Percentiles rank a stretch among this genome's conserved stretches.
These are phyloP conservation scores for Hyles euphorbiae DNA, from an alignment of 1,140 invertebrate genomes.

Conservation along the genomic window DNA sequence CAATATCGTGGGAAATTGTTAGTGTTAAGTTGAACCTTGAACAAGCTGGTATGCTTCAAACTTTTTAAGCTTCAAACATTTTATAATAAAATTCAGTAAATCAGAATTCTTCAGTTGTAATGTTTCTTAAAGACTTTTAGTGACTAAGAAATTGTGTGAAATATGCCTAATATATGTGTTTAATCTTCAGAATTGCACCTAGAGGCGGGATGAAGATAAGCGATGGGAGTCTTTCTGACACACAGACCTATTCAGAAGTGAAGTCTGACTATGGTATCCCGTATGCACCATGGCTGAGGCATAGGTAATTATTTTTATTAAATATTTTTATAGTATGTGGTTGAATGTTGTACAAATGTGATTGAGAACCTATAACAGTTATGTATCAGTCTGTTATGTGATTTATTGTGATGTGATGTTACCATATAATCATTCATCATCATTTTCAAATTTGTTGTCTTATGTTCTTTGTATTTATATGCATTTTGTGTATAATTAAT, in stretches of 20 bases:
- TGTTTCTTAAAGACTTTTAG: neutral
- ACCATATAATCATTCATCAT: too few relatives aligned
- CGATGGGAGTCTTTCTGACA: conserved; percentile 88
- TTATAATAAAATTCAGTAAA: too few relatives aligned
- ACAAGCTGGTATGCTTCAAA: too few relatives aligned
- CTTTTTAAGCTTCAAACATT: too few relatives aligned
- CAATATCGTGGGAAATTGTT: conserved; percentile 28
- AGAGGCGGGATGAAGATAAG: conserved; percentile 78
- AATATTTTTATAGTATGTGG: conserved; percentile 18
- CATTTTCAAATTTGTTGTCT: too few relatives aligned
- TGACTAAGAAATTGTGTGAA: too few relatives aligned
- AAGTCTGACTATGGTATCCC: conserved; percentile 81
- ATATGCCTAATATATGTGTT: conserved; percentile 9
- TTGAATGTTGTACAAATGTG: neutral
- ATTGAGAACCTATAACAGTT: too few relatives aligned
- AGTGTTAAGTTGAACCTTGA: conserved; percentile 15
- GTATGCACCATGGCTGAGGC: conserved; percentile 82
- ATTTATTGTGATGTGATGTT: conserved; percentile 7
- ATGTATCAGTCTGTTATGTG: too few relatives aligned
- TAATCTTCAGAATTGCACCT: conserved; percentile 67
- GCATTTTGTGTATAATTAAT: conserved; percentile 3
- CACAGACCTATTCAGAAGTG: conserved; percentile 80
- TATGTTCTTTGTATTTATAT: too few relatives aligned
- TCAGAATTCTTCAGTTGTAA: neutral
- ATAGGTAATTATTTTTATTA: conserved; percentile 72